Percentiles rank a stretch among this genome's conserved stretches.
Conservation (phyloP, 2,113 vertebrate species). For the Coturnix japonica region DNA sequence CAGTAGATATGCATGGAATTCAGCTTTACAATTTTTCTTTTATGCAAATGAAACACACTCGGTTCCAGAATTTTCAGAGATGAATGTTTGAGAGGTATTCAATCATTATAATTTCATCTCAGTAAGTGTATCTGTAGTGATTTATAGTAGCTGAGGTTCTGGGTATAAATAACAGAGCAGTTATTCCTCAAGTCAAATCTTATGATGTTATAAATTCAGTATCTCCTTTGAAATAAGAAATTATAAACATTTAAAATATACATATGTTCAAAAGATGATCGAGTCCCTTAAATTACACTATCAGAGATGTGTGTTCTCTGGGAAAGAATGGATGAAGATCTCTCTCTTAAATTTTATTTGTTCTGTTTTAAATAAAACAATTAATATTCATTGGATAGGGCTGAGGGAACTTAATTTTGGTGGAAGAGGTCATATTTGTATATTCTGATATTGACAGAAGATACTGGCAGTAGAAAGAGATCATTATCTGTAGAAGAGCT, state of each 20-base stretch:
- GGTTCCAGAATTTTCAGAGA: not conserved
- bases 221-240: not conserved
- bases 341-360: not conserved
- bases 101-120: not conserved
- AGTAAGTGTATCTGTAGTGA: not conserved
- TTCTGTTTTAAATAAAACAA: not conserved
- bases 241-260: not conserved
- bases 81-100: not conserved
- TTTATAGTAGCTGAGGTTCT: not conserved
- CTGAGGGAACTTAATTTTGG: not conserved
- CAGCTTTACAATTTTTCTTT: not conserved
- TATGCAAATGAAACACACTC: not conserved
- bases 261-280: not conserved
- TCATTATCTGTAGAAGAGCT: fast-evolving
- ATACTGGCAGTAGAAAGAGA: not conserved
- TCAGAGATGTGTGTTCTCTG: not conserved
- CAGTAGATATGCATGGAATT: not conserved
- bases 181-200: not conserved
- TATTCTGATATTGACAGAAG: not conserved
- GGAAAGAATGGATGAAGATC: not conserved
- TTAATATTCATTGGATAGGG: not conserved
- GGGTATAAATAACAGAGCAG: not conserved
- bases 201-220: not conserved
- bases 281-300: not conserved
- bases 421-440: not conserved